Conservation (phyloP, 2,888 invertebrate genomes). For the Diogma glabrata region DNA sequence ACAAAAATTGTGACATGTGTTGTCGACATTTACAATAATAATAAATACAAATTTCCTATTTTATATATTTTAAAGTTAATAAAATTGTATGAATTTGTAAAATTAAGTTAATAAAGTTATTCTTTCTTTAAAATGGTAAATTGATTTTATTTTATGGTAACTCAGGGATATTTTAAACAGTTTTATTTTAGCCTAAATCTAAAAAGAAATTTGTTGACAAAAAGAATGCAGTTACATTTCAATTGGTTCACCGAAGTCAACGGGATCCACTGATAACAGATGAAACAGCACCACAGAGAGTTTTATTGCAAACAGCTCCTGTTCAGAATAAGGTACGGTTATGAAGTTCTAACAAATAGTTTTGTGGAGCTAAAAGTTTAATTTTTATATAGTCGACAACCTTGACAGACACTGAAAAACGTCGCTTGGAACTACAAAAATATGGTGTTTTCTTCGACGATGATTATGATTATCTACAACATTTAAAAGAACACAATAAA, state of each 20-base stretch:
- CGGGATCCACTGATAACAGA: constrained; percentile 83
- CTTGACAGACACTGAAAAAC: constrained; percentile 38
- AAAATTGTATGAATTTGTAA: no score
- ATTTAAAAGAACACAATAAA: constrained; percentile 44
- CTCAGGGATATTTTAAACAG: no score
- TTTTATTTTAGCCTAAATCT: constrained; percentile 27
- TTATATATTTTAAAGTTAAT: no score
- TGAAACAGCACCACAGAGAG: constrained; percentile 78
- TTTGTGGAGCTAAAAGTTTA: background rate
- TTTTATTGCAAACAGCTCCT: constrained; percentile 47
- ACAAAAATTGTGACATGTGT: no score
- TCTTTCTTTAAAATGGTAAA: no score
- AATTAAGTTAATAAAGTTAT: no score
- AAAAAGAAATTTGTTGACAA: constrained; percentile 67
- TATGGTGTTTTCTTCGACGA: constrained; percentile 91
- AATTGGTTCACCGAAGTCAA: constrained; percentile 87
- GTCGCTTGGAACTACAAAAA: constrained; percentile 61
- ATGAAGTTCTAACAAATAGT: background rate
- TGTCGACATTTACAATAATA: no score
- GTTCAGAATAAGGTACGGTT: constrained; percentile 37
- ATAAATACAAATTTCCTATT: no score
- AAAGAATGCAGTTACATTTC: constrained; percentile 83
- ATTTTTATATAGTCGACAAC: background rate
- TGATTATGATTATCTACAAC: constrained; percentile 90
- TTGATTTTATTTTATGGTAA: no score